Evolutionary conservation across 2,113 vertebrate species (phyloP).

Genomic region (Aspiorhynchus laticeps): DNA sequence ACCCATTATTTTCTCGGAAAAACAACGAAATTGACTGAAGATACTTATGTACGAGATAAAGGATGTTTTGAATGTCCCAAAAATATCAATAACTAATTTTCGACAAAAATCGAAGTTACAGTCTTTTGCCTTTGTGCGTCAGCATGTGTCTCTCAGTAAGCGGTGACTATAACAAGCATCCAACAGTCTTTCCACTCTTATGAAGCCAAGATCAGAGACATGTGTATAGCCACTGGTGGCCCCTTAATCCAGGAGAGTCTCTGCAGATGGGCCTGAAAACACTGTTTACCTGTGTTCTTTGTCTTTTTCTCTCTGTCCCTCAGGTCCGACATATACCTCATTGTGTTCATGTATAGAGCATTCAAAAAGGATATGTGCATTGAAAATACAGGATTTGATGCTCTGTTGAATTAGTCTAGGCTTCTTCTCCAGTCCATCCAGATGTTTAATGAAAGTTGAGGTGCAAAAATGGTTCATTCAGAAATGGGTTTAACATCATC

Average conservation of each 20-base stretch:
- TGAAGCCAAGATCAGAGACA: constrained; percentile 34
- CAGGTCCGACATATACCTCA: background rate
- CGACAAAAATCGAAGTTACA: no score
- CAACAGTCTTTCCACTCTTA: constrained; percentile 41
- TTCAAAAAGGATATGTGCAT: background rate
- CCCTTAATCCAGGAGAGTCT: constrained; percentile 19
- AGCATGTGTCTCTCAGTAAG: constrained; percentile 25
- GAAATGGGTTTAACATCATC: background rate
- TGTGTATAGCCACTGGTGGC: constrained; percentile 23
- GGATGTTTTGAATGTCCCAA: no score
- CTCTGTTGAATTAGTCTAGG: background rate
- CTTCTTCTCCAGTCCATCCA: background rate
- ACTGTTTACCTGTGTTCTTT: constrained; percentile 26
- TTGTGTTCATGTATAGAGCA: background rate
- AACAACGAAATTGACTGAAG: no score
- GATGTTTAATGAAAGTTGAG: background rate
- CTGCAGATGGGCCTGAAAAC: constrained; percentile 28
- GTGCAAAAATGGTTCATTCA: background rate
- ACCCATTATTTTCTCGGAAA: no score
- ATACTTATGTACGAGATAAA: no score
- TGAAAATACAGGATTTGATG: constrained; percentile 6
- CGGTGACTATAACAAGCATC: constrained; percentile 49
- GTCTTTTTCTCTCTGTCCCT: constrained; percentile 9
- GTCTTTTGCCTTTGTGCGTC: no score
- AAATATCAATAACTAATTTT: no score